Base-by-base conservation (phyloP, 2,888 invertebrate genomes). In the Hyposoter didymator region DNA sequence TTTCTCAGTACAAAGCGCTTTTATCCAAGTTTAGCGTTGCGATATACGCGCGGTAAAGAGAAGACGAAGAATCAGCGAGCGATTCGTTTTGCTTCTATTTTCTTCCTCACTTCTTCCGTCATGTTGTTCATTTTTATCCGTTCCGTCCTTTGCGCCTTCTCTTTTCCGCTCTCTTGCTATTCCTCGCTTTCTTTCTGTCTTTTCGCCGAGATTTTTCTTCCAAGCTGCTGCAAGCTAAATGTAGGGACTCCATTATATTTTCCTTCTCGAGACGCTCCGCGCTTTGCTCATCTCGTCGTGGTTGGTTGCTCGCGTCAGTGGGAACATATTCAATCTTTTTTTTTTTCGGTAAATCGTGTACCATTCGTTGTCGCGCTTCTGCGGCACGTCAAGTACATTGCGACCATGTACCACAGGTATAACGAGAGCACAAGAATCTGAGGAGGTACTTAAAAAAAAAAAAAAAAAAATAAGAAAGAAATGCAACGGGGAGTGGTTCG, bases 201-300 rank as follows among this genome's bases (percentile, higher is more conserved):
- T 69, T 75, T 55, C 52, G 19, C 17, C 22, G 52, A 12, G 45
- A 19, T 82, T 78, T 80, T 81, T 72, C 83, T 78, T 83, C 83
- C 80, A 78, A 88, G 79, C 84, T 74, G 59, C 78, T 82, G 82
- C 87, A 81, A 85, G 88, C 85, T 84, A 88, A 87, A 83, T 75
- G 79, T 55, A 73, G 81, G 62, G 59, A 73, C 82, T 82, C 88
- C 83, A 89, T 90, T 91, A 90, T 90, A 88, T 89, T 88, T 88
- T 75, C 64, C 87, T 84, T 85, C 87, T 79, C 84, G 86, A 86
- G 88, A 88, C 85, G 52, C 32, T 43, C 67, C 84, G 76, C 76
- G 64, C 66, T 79, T 76, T 22, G 67, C 74, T 64, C 67, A 28
- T 75, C 35, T 80, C 80, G 52, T 74, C 74, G 78, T 72, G 81